Conservation (phyloP, 1,140 invertebrate genomes). For the Micrasema minimum region DNA sequence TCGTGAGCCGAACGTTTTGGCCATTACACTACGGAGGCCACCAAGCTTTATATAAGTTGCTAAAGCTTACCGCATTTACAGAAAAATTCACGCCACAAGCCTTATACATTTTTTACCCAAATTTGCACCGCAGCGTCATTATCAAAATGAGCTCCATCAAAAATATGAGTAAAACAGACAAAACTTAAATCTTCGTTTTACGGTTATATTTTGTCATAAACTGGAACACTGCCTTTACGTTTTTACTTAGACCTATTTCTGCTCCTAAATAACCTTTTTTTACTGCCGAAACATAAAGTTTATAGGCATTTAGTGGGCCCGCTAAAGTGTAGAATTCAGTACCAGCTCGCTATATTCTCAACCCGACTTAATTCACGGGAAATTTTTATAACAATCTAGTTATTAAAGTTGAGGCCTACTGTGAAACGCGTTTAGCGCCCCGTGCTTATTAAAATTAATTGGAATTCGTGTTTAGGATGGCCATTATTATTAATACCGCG, state of each 20-base stretch:
- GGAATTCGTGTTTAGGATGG: background rate
- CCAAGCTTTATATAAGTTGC: too few species aligned
- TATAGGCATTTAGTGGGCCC: conserved; percentile 23
- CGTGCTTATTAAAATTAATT: conserved; percentile 11
- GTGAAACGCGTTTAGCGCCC: background rate
- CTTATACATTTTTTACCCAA: too few species aligned
- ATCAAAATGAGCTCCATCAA: background rate
- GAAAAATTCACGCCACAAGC: too few species aligned
- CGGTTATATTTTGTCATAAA: conserved; percentile 38
- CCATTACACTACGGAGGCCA: too few species aligned
- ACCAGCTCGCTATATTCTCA: background rate
- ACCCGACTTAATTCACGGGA: background rate
- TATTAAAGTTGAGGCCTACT: conserved; percentile 3
- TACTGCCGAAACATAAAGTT: conserved; percentile 30
- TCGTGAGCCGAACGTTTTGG: too few species aligned
- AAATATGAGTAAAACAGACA: conserved; percentile 10
- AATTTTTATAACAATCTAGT: conserved; percentile 11
- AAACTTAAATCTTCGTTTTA: conserved; percentile 21
- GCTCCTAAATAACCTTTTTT: conserved; percentile 35
- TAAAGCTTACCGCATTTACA: too few species aligned
- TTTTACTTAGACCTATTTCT: conserved; percentile 33
- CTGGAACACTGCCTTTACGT: conserved; percentile 25
- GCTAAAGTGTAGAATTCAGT: conserved; percentile 9
- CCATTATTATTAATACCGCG: too few species aligned
- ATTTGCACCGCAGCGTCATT: background rate